Conservation (phyloP, 2,113 vertebrate genomes). For the Zosterops hypoxanthus region DNA sequence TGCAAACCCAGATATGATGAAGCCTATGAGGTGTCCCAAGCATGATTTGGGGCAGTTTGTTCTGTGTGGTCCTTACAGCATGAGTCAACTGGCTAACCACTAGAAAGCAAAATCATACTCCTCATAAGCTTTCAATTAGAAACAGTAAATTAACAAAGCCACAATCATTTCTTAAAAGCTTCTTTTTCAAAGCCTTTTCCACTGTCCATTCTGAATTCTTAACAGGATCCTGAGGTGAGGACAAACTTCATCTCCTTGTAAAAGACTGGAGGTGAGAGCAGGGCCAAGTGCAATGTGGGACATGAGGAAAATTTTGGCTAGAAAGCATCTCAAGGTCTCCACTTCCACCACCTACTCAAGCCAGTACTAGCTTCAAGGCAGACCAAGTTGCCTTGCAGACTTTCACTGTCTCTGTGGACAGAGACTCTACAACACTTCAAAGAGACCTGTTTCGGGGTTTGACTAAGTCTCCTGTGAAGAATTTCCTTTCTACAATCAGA, state of each 20-base stretch:
- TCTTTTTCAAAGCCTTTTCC: background rate
- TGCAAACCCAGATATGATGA: background rate
- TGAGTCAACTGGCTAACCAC: slow-evolving; percentile 24
- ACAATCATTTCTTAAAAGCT: background rate
- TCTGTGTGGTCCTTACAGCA: background rate
- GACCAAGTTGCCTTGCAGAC: background rate
- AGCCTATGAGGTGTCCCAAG: background rate
- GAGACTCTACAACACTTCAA: background rate
- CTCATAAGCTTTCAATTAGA: slow-evolving; percentile 12
- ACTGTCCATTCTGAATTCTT: background rate
- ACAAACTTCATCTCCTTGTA: background rate
- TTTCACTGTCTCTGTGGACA: background rate
- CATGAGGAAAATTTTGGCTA: background rate
- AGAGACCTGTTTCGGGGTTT: background rate
- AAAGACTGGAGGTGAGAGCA: background rate
- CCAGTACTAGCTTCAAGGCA: background rate
- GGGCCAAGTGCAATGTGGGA: background rate
- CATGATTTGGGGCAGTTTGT: background rate
- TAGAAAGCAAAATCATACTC: slow-evolving; percentile 26
- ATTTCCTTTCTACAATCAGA: background rate
- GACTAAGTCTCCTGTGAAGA: background rate
- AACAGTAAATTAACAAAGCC: slow-evolving; percentile 20
- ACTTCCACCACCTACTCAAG: background rate
- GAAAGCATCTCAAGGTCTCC: background rate
- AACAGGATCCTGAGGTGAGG: background rate